These are phyloP conservation scores for Sycobia sp. DNA, from an alignment of 1,140 invertebrate genomes.

Conservation along the genomic window DNA sequence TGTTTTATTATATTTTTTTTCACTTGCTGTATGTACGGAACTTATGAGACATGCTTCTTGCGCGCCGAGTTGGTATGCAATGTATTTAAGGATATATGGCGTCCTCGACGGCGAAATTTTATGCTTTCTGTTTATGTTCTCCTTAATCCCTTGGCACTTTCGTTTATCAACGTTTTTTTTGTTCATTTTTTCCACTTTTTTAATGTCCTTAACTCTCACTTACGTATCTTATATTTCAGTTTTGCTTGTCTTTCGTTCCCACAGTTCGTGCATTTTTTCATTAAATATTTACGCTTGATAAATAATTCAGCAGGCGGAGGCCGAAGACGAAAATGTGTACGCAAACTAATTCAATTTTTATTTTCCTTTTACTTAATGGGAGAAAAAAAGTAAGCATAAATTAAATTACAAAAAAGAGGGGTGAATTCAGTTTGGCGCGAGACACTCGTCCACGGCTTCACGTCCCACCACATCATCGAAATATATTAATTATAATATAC, in stretches of 20 bases:
- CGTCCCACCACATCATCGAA: constrained; percentile 45
- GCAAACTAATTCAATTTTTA: constrained; percentile 21
- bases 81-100: constrained; percentile 10
- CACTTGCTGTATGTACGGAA: constrained; percentile 16
- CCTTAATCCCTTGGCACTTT: constrained; percentile 49
- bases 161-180: constrained; percentile 27
- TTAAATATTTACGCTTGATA: constrained; percentile 59
- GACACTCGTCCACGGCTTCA: constrained; percentile 24
- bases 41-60: constrained; percentile 14
- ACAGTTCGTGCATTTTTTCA: constrained; percentile 28
- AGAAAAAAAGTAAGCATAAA: not conserved
- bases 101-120: constrained; percentile 2
- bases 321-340: constrained; percentile 35
- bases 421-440: constrained; percentile 11
- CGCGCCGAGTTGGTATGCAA: constrained; percentile 6
- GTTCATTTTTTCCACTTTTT: constrained; percentile 5
- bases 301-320: constrained; percentile 52
- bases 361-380: constrained; percentile 18
- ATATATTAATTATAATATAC: constrained; percentile 63
- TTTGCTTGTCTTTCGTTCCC: constrained; percentile 10
- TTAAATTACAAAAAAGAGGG: not conserved
- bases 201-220: constrained; percentile 9
- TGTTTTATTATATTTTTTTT: not conserved
- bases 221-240: constrained; percentile 22
- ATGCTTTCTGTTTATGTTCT: not conserved